Conservation (phyloP, 2,888 invertebrate species). For the Apodemia hepburni region DNA sequence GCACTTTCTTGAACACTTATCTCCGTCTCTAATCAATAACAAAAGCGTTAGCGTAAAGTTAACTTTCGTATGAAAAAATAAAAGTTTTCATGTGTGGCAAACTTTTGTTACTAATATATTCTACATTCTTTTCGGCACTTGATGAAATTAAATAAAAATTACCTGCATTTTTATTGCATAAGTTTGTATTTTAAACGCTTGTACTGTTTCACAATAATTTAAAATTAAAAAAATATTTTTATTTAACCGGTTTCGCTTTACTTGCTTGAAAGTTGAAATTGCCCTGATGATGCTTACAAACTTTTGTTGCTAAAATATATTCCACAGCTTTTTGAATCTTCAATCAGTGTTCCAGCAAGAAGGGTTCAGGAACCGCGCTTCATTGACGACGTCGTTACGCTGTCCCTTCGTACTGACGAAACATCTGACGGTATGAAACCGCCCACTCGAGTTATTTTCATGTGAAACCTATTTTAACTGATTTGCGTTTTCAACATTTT, state of each 20-base stretch:
- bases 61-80: neutral
- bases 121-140: too few relatives aligned
- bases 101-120: neutral
- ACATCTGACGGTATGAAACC: slow-evolving; percentile 42
- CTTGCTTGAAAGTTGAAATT: too few relatives aligned
- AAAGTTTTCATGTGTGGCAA: neutral
- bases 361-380: slow-evolving; percentile 73
- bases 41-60: neutral
- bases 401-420: slow-evolving; percentile 53
- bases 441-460: too few relatives aligned
- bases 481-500: too few relatives aligned
- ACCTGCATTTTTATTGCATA: too few relatives aligned
- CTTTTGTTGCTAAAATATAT: slow-evolving; percentile 22
- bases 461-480: too few relatives aligned
- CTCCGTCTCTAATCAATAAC: neutral
- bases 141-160: too few relatives aligned
- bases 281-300: too few relatives aligned
- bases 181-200: too few relatives aligned
- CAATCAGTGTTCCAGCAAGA: slow-evolving; percentile 72
- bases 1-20: neutral
- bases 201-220: too few relatives aligned
- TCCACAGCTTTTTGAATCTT: slow-evolving; percentile 43
- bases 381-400: slow-evolving; percentile 66
- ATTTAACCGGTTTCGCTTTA: too few relatives aligned
- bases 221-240: too few relatives aligned